Percentiles rank a stretch among this genome's conserved stretches.
These are phyloP conservation scores for Scotopteryx bipunctaria DNA, from an alignment of 2,888 invertebrate species.

Conservation along the genomic window DNA sequence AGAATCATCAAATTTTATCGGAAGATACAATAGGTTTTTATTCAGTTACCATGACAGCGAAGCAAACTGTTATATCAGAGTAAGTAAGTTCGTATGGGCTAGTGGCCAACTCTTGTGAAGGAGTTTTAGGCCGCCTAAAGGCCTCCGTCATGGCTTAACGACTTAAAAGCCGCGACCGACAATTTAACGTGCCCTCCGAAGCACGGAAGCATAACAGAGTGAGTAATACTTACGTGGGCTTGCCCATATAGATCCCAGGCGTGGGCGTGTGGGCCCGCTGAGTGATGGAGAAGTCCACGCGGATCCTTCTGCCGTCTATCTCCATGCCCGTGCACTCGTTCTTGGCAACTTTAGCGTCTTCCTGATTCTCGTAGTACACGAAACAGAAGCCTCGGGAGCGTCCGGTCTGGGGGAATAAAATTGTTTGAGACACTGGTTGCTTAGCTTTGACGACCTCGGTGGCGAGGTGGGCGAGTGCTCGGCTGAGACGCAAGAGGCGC, in stretches of 20 bases:
- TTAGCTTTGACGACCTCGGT: no score
- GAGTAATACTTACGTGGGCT: constrained; percentile 91
- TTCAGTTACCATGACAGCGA: not conserved
- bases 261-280: constrained; percentile 98
- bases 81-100: no score
- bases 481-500: no score
- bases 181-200: no score
- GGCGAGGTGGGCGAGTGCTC: no score
- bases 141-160: no score
- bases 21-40: not conserved
- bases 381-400: constrained; percentile 98
- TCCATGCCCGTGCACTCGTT: constrained; percentile 97
- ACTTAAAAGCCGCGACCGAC: no score
- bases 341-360: constrained; percentile 96
- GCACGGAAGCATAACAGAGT: no score
- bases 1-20: no score
- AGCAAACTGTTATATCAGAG: no score
- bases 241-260: constrained; percentile 98
- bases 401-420: constrained; percentile 86
- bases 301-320: constrained; percentile 95
- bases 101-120: no score
- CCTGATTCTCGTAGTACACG: constrained; percentile 94
- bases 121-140: no score
- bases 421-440: not conserved
- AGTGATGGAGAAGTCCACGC: constrained; percentile 98